A percentile compares a stretch with the other conserved stretches of the same genome.
phyloP scores from a whole-genome alignment of 2,888 invertebrate genomes.

The Drosophila sordidula region DNA sequence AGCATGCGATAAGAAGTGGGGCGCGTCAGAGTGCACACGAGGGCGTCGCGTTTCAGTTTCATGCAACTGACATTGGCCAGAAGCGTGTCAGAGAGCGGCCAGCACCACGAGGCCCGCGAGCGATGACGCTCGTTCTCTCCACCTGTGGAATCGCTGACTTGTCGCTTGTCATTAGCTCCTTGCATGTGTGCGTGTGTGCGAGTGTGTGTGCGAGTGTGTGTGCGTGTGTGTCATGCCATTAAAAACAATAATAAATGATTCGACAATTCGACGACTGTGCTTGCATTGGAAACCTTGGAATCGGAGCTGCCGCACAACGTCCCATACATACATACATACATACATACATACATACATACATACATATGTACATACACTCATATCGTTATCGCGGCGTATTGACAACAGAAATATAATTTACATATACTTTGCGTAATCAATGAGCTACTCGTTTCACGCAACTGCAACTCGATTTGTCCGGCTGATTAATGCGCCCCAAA shows the following conservation, averaged over 20 bases:
- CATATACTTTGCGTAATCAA: conserved; percentile 68
- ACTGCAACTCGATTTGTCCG: conserved; percentile 60
- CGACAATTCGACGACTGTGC: conserved; percentile 31
- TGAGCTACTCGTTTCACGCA: conserved; percentile 77
- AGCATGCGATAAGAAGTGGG: conserved; percentile 63
- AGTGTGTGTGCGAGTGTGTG: conserved; percentile 38
- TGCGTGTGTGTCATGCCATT: conserved; percentile 56
- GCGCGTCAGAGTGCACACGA: conserved; percentile 55
- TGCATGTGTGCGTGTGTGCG: not conserved
- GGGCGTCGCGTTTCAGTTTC: conserved; percentile 47
- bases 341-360: too few species aligned
- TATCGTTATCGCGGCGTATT: conserved; percentile 51
- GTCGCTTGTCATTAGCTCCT: conserved; percentile 73
- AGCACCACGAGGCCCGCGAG: conserved; percentile 8
- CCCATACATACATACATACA: too few species aligned
- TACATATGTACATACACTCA: too few species aligned
- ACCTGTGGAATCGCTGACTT: conserved; percentile 67
- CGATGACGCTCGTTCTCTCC: conserved; percentile 30
- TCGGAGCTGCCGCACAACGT: conserved; percentile 28
- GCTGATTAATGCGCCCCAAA: conserved; percentile 67
- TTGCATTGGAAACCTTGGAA: conserved; percentile 70
- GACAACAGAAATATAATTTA: conserved; percentile 63
- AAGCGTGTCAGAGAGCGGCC: conserved; percentile 62
- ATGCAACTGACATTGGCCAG: conserved; percentile 70
- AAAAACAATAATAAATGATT: conserved; percentile 72